Evolutionary conservation across 2,797 vertebrate species (phyloP).

Genomic region (Lemur catta): DNA sequence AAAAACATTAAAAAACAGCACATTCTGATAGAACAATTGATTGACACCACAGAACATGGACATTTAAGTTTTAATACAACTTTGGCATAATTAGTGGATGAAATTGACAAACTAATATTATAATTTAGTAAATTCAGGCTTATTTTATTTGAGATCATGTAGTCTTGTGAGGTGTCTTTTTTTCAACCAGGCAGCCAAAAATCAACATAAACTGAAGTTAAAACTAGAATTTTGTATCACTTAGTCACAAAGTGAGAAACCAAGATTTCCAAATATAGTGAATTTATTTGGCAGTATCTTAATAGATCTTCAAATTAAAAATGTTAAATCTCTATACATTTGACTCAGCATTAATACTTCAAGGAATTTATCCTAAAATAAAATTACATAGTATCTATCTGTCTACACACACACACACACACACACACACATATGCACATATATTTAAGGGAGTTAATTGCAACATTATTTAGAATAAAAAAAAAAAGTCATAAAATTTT

Average conservation of each 20-base stretch:
- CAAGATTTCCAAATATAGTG: neutral
- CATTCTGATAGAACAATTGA: neutral
- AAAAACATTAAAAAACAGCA: neutral
- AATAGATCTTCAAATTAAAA: neutral
- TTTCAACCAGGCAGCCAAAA: neutral
- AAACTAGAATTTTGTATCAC: neutral
- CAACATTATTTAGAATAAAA: neutral
- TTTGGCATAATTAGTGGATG: neutral
- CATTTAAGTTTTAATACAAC: neutral
- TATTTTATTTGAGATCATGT: neutral
- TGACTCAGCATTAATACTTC: neutral
- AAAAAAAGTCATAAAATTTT: neutral
- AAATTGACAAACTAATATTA: neutral
- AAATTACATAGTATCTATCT: neutral
- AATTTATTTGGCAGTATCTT: neutral
- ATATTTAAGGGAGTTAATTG: neutral
- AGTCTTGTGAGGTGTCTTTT: neutral
- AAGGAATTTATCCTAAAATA: neutral
- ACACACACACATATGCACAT: no score
- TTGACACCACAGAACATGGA: neutral
- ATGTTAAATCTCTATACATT: neutral
- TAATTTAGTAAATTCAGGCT: neutral
- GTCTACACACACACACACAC: no score
- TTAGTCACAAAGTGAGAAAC: neutral
- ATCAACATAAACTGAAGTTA: neutral